Conservation (phyloP, 2,113 vertebrate species). For the Gallinago jamesoni region DNA sequence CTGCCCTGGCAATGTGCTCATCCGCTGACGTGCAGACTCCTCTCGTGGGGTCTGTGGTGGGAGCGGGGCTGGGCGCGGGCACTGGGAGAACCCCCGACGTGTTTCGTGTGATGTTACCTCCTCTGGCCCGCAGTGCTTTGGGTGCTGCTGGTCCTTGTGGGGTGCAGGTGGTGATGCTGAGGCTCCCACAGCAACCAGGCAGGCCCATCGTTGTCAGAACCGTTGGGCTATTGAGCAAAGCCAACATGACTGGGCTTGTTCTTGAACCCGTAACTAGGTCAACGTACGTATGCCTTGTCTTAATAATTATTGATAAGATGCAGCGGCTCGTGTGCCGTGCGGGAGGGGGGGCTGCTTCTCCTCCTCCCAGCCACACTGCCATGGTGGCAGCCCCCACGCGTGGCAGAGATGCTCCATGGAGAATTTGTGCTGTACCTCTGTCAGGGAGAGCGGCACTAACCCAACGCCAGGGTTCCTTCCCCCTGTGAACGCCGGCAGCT, state of each 20-base stretch:
- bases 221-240: neutral
- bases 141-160: neutral
- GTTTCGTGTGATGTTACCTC: rapidly evolving
- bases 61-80: neutral
- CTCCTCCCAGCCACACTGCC: neutral
- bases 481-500: neutral
- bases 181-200: neutral
- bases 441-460: rapidly evolving
- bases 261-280: constrained; percentile 70
- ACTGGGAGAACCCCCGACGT: rapidly evolving
- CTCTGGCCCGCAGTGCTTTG: rapidly evolving
- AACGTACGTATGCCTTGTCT: constrained; percentile 37
- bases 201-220: neutral
- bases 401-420: neutral
- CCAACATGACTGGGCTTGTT: constrained; percentile 39
- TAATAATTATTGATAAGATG: constrained; percentile 69
- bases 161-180: neutral
- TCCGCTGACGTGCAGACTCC: neutral
- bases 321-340: neutral
- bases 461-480: neutral
- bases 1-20: neutral
- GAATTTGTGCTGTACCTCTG: neutral
- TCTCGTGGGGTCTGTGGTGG: neutral
- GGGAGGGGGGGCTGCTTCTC: neutral
- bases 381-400: neutral